Conservation (phyloP, 92 coral and sea anemone species). For the Parazoanthus darwini region DNA sequence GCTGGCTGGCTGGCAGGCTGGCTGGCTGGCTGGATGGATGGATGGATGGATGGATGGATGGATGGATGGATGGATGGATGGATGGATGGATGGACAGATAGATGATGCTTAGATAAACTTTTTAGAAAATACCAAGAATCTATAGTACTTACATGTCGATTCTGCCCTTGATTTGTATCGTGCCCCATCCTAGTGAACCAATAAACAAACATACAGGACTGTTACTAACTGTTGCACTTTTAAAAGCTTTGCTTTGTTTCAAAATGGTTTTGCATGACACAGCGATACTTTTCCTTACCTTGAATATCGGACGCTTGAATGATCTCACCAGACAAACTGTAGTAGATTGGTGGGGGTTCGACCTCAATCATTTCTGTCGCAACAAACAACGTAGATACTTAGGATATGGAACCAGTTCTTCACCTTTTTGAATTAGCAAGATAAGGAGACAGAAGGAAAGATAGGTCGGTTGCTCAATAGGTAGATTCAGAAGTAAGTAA, state of each 20-base stretch:
- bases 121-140: neutral
- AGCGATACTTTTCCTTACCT: constrained; percentile 50
- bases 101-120: neutral
- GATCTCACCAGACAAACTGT: constrained; percentile 87
- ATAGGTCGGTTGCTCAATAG: neutral
- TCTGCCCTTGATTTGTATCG: constrained; percentile 68
- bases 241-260: neutral
- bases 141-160: constrained; percentile 67
- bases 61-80: too few species aligned
- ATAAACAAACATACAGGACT: neutral
- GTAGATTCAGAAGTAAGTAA: neutral
- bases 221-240: neutral
- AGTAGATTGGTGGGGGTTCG: constrained; percentile 75
- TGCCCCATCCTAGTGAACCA: constrained; percentile 70
- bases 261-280: too few species aligned
- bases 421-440: too few species aligned
- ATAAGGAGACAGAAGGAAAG: neutral
- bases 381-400: neutral
- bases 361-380: constrained; percentile 58
- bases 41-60: too few species aligned
- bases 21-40: too few species aligned
- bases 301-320: constrained; percentile 81
- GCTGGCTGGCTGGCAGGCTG: too few species aligned
- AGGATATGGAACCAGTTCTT: too few species aligned
- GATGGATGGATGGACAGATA: neutral